A percentile compares a stretch with the other conserved stretches of the same genome.
These are phyloP conservation scores for Urocolius indicus DNA, from an alignment of 2,113 vertebrate species.

Conservation along the genomic window DNA sequence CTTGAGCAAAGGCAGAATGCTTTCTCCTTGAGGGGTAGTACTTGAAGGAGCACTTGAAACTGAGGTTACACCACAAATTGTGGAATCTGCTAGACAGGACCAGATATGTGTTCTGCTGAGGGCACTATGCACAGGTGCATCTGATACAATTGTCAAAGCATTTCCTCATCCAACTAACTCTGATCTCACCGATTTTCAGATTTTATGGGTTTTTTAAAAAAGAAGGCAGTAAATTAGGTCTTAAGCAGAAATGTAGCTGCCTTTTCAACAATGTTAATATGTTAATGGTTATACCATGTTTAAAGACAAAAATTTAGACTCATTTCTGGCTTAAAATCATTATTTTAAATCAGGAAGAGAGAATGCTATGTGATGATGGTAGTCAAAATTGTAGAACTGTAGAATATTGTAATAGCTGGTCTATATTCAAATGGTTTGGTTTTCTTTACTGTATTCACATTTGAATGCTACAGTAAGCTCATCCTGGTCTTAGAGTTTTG, in stretches of 20 bases:
- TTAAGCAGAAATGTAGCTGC: background rate
- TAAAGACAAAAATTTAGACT: background rate
- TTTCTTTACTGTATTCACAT: background rate
- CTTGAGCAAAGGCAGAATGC: background rate
- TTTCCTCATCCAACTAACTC: background rate
- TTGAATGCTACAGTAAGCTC: background rate
- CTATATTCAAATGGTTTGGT: background rate
- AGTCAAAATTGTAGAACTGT: background rate
- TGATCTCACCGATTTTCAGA: background rate
- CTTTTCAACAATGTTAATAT: background rate
- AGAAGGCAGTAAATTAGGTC: background rate
- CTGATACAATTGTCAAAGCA: background rate
- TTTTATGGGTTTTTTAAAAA: background rate
- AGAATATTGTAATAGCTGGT: background rate
- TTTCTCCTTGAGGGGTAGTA: background rate
- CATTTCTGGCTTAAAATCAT: background rate
- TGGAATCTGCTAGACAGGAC: background rate
- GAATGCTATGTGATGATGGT: background rate
- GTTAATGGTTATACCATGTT: background rate
- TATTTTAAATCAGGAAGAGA: background rate
- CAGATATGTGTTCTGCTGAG: background rate
- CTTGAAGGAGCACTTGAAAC: background rate
- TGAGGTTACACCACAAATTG: background rate
- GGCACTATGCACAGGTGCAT: background rate
- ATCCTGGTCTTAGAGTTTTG: background rate